Conservation (phyloP, 2,888 invertebrate species). For the Thumatha senex region DNA sequence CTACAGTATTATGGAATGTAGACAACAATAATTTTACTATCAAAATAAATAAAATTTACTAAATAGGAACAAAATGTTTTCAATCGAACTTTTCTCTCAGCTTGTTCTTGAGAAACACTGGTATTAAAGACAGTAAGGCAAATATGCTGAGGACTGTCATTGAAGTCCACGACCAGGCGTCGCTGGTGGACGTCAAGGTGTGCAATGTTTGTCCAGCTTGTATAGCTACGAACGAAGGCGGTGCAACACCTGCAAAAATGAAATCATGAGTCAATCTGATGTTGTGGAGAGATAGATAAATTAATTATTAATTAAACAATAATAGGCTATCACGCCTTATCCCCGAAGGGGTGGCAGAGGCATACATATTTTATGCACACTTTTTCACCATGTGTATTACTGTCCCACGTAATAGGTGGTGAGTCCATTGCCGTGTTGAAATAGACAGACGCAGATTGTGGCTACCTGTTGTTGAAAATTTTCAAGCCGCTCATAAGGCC, state of each 20-base stretch:
- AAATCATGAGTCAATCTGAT: background rate
- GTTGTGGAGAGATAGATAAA: too few species aligned
- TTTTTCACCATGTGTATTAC: too few species aligned
- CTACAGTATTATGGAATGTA: slow-evolving; percentile 58
- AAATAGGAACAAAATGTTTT: slow-evolving; percentile 53
- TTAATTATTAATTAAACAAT: background rate
- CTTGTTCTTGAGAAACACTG: slow-evolving; percentile 92
- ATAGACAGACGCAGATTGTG: too few species aligned
- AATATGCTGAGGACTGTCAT: slow-evolving; percentile 89
- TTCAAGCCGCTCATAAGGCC: too few species aligned
- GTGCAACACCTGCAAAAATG: slow-evolving; percentile 89
- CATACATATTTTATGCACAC: too few species aligned
- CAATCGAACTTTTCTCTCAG: slow-evolving; percentile 91
- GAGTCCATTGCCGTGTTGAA: too few species aligned
- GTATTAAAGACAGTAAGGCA: slow-evolving; percentile 92
- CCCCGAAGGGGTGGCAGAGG: too few species aligned
- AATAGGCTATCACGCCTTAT: too few species aligned
- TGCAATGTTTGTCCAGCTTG: slow-evolving; percentile 98
- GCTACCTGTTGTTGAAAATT: too few species aligned
- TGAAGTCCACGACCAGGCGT: slow-evolving; percentile 95
- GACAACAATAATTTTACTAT: slow-evolving; percentile 59
- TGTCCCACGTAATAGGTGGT: too few species aligned
- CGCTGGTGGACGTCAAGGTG: slow-evolving; percentile 93
- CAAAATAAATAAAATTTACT: slow-evolving; percentile 59
- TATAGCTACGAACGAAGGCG: slow-evolving; percentile 98